These are phyloP conservation scores for Tadarida brasiliensis DNA, from an alignment of 2,797 vertebrate species.

Conservation along the genomic window DNA sequence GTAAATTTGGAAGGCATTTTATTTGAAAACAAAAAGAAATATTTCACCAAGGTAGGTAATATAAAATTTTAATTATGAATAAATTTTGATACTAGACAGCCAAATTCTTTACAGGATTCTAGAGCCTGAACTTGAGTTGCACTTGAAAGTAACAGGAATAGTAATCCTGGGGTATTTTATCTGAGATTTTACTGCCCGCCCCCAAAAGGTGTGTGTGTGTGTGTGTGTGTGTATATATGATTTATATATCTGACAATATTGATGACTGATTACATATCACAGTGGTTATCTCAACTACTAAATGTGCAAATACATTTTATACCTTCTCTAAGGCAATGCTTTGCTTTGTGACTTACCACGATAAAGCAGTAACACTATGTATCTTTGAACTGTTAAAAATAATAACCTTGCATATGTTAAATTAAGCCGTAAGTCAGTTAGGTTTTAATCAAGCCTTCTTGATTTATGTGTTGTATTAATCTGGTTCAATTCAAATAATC, in stretches of 20 bases:
- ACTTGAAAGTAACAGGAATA: background rate
- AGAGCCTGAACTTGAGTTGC: background rate
- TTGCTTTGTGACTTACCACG: background rate
- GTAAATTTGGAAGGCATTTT: background rate
- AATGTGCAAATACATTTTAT: background rate
- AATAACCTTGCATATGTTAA: slow-evolving; percentile 4
- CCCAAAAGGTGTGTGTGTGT: background rate
- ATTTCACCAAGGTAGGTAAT: background rate
- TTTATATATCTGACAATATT: background rate
- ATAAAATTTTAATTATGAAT: background rate
- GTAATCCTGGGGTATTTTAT: background rate
- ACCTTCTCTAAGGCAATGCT: background rate
- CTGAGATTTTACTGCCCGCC: background rate
- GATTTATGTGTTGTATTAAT: slow-evolving; percentile 46
- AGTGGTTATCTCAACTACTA: background rate
- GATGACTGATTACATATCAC: background rate
- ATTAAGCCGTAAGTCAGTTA: background rate
- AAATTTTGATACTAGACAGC: background rate
- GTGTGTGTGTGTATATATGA: background rate
- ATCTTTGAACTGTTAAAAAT: background rate
- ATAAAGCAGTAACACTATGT: background rate
- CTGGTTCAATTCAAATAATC: slow-evolving; percentile 5
- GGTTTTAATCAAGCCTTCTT: background rate
- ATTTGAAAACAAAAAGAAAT: background rate
- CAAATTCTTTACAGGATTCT: background rate